Evolutionary conservation across 2,113 vertebrate species (phyloP).

Genomic region (Hemiprocne comata): DNA sequence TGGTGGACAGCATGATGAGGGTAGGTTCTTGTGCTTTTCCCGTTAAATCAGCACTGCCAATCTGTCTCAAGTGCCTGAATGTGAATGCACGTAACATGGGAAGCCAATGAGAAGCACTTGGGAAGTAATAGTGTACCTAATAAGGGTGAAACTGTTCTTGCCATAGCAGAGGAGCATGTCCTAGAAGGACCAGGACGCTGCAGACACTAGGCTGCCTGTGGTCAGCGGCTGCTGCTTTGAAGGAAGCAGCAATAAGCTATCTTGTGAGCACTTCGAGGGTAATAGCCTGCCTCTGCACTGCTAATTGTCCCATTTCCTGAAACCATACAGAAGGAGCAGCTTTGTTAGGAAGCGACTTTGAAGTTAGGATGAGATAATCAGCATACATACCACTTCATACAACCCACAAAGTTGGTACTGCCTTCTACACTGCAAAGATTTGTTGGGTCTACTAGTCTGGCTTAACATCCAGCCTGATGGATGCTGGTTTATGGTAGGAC

Average conservation of each 20-base stretch:
- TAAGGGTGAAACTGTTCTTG: background rate
- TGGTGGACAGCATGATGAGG: background rate
- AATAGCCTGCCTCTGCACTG: background rate
- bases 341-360: background rate
- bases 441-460: background rate
- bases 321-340: background rate
- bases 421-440: background rate
- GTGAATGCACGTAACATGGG: background rate
- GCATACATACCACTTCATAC: background rate
- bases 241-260: background rate
- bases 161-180: background rate
- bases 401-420: background rate
- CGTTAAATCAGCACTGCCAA: background rate
- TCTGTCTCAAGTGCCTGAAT: background rate
- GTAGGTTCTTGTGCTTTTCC: background rate
- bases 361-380: background rate
- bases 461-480: background rate
- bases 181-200: background rate
- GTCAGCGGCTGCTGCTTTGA: background rate
- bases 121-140: background rate
- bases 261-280: background rate
- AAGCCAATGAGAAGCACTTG: background rate
- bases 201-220: background rate
- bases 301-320: background rate
- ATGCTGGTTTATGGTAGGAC: background rate